phyloP scores from a whole-genome alignment of 2,113 vertebrate species.

The Toxotes jaculatrix region DNA sequence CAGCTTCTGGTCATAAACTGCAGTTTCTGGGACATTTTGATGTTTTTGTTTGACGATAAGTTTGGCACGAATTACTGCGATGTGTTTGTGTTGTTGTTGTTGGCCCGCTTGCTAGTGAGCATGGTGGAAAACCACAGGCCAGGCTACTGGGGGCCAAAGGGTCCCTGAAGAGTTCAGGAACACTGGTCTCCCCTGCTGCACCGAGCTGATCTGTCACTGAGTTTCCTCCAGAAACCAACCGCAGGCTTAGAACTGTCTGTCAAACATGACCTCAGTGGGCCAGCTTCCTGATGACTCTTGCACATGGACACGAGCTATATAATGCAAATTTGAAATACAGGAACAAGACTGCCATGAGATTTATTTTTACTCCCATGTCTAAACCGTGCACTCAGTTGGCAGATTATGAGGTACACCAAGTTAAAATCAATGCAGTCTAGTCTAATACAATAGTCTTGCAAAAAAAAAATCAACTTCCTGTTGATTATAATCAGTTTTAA shows the following conservation, averaged over 20 bases:
- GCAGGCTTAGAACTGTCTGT: constrained; percentile 72
- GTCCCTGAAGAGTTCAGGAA: constrained; percentile 43
- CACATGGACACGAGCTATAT: neutral
- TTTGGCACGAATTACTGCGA: neutral
- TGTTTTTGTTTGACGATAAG: neutral
- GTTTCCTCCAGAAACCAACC: constrained; percentile 81
- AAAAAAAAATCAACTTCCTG: neutral
- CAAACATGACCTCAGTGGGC: constrained; percentile 60
- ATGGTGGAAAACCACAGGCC: constrained; percentile 35
- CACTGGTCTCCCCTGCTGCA: constrained; percentile 74
- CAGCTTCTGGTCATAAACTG: neutral
- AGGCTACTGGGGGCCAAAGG: constrained; percentile 29
- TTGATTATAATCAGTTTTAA: too few relatives aligned
- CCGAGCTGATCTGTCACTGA: constrained; percentile 81
- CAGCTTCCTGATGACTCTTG: constrained; percentile 71
- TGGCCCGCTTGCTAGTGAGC: constrained; percentile 11
- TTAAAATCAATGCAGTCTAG: too few relatives aligned
- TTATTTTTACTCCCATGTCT: constrained; percentile 29
- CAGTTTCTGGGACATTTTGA: neutral
- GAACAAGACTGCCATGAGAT: neutral
- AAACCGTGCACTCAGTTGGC: neutral
- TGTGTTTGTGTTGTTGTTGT: constrained; percentile 6
- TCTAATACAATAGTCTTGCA: neutral
- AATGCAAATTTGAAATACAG: constrained; percentile 19
- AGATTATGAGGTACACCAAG: too few relatives aligned